Conservation (phyloP, 2,113 vertebrate genomes). For the Anas platyrhynchos region DNA sequence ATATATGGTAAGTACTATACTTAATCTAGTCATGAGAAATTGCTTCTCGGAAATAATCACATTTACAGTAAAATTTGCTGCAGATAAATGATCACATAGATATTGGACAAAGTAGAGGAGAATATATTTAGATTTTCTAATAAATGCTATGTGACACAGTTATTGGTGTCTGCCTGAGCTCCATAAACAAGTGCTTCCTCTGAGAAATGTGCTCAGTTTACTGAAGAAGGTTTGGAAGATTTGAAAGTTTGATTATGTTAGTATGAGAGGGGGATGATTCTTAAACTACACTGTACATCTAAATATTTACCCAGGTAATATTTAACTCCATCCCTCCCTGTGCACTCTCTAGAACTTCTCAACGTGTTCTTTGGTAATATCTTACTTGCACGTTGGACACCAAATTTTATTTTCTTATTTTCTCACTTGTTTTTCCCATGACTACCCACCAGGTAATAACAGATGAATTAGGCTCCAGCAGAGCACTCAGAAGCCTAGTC, state of each 20-base stretch:
- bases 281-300: not conserved
- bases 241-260: not conserved
- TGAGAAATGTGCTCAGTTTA: not conserved
- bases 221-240: not conserved
- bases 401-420: constrained; percentile 19
- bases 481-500: not conserved
- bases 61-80: constrained; percentile 74
- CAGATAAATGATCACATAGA: constrained; percentile 64
- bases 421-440: not conserved
- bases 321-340: not conserved
- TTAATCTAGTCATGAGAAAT: constrained; percentile 71
- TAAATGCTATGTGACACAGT: constrained; percentile 39
- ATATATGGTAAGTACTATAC: constrained; percentile 54
- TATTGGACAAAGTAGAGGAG: constrained; percentile 52
- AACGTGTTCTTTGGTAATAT: not conserved
- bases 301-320: not conserved
- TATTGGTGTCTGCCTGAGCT: constrained; percentile 60
- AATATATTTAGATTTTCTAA: constrained; percentile 70
- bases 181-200: constrained; percentile 14
- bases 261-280: not conserved
- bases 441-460: not conserved
- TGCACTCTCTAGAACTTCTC: not conserved
- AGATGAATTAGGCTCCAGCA: not conserved
- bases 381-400: not conserved
- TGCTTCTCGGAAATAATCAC: constrained; percentile 74